Evolutionary conservation across 1,140 invertebrate species (phyloP).

Genomic region (Andricus grossulariae): DNA sequence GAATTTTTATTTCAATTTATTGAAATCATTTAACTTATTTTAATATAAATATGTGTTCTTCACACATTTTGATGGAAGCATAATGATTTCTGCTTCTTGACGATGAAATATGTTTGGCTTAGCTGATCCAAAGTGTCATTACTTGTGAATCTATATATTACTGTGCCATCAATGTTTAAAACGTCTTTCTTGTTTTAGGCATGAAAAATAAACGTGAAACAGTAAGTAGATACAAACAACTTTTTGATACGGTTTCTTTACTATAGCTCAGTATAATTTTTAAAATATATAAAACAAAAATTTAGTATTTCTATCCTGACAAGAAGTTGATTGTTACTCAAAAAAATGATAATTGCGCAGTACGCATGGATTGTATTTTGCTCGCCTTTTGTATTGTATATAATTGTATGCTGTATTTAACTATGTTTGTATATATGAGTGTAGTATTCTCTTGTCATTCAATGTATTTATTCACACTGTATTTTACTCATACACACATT

Average conservation of each 20-base stretch:
- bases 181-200: not conserved
- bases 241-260: not conserved
- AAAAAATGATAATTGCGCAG: not conserved
- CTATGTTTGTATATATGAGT: not conserved
- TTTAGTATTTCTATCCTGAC: not conserved
- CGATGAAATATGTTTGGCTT: not conserved
- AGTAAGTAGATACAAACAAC: not conserved
- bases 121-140: not conserved
- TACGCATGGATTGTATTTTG: slow-evolving; percentile 6
- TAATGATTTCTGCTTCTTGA: slow-evolving; percentile 3
- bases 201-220: not conserved
- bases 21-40: not conserved
- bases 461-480: slow-evolving; percentile 43
- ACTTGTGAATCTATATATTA: not conserved
- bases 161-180: not conserved
- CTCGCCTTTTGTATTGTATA: no score
- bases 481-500: slow-evolving; percentile 59
- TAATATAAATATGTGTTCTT: slow-evolving; percentile 36
- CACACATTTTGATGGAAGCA: slow-evolving; percentile 23
- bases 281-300: not conserved
- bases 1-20: not conserved
- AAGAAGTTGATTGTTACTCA: not conserved
- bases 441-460: slow-evolving; percentile 32
- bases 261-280: not conserved
- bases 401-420: no score